Evolutionary conservation across 2,888 invertebrate genomes (phyloP).

Genomic region (Cephus spinipes): DNA sequence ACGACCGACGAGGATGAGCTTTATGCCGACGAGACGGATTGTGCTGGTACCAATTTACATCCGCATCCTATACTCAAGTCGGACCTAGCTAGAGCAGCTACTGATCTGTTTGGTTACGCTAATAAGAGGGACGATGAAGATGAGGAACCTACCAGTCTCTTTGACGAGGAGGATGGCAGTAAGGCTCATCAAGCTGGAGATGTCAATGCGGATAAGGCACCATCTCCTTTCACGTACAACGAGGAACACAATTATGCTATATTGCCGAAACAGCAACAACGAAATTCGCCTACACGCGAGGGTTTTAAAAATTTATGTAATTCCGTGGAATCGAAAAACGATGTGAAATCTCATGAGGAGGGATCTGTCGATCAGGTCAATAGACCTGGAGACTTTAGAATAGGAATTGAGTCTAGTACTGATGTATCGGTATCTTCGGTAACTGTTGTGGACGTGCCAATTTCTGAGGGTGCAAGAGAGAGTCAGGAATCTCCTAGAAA

Average conservation of each 20-base stretch:
- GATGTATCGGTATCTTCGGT: background rate
- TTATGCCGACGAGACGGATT: constrained; percentile 67
- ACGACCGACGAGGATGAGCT: constrained; percentile 69
- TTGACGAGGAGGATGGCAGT: constrained; percentile 57
- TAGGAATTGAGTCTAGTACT: background rate
- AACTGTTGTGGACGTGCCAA: no score
- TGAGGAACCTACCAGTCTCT: constrained; percentile 67
- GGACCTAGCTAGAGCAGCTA: constrained; percentile 58
- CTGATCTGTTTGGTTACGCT: constrained; percentile 57
- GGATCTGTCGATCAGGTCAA: constrained; percentile 18
- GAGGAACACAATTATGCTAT: constrained; percentile 26
- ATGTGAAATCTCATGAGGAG: constrained; percentile 20
- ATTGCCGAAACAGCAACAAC: background rate
- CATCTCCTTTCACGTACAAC: constrained; percentile 41
- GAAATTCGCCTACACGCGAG: background rate
- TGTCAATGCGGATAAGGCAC: constrained; percentile 32
- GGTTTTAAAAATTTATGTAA: background rate
- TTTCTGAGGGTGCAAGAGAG: background rate
- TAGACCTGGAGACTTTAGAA: background rate
- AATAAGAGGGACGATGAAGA: constrained; percentile 44
- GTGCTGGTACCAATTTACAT: constrained; percentile 47
- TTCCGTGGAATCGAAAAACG: background rate
- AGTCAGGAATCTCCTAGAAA: background rate
- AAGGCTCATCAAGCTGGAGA: constrained; percentile 4
- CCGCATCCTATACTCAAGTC: constrained; percentile 56